phyloP scores from a whole-genome alignment of 2,797 vertebrate species.

The Mergus octosetaceus region DNA sequence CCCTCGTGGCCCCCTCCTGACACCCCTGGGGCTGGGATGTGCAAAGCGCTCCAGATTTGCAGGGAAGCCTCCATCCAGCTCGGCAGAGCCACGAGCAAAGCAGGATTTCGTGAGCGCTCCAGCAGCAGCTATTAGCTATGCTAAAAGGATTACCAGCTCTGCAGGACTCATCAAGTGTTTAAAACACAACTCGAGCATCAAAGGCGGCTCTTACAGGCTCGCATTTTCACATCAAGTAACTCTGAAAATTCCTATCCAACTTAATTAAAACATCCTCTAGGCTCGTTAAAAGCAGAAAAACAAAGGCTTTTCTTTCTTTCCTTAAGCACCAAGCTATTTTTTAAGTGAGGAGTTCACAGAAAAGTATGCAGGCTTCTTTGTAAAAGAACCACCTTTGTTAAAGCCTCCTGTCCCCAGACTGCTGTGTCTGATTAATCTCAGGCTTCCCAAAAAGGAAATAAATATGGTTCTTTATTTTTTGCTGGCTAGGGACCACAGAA shows the following conservation, averaged over 20 bases:
- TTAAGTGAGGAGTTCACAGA: neutral
- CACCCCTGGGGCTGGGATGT: neutral
- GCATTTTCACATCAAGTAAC: constrained; percentile 54
- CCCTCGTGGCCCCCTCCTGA: neutral
- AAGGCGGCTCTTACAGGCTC: constrained; percentile 5
- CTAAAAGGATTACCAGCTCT: constrained; percentile 61
- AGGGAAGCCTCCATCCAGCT: constrained; percentile 8
- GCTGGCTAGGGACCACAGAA: constrained; percentile 5
- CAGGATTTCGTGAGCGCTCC: constrained; percentile 7
- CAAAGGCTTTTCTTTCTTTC: neutral
- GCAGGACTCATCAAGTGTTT: constrained; percentile 54
- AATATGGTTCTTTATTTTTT: neutral
- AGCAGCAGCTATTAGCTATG: constrained; percentile 51
- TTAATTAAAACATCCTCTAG: constrained; percentile 51
- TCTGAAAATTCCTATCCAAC: constrained; percentile 50
- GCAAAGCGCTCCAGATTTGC: neutral
- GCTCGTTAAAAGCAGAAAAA: neutral
- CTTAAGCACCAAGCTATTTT: neutral
- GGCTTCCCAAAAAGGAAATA: neutral
- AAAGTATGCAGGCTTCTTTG: neutral
- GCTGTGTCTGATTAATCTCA: neutral
- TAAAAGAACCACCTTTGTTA: constrained; percentile 17
- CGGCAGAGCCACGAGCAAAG: neutral
- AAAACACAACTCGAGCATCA: constrained; percentile 52
- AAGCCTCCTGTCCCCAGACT: neutral